phyloP scores from a whole-genome alignment of 2,888 invertebrate species.

The Andrena fulva region DNA sequence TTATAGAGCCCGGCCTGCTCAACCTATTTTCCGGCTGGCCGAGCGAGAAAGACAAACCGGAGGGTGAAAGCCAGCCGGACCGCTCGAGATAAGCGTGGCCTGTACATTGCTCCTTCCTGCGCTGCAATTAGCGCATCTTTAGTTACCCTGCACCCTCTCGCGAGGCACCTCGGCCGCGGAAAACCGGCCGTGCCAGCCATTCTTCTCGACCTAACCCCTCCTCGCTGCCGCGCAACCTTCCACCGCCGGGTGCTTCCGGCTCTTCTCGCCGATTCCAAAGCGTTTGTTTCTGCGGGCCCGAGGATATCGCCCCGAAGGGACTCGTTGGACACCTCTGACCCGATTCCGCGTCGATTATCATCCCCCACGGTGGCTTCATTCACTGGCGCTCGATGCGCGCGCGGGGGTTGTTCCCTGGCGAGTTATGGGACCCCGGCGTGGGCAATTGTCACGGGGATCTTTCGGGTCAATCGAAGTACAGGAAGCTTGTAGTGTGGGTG shows the following conservation, averaged over 20 bases:
- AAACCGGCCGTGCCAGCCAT: conserved; percentile 55
- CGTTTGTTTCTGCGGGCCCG: conserved; percentile 32
- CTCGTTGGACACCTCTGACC: conserved; percentile 43
- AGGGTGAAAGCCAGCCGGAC: conserved; percentile 55
- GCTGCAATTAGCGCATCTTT: conserved; percentile 80
- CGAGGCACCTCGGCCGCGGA: conserved; percentile 52
- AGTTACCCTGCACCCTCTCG: conserved; percentile 60
- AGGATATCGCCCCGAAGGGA: conserved; percentile 36
- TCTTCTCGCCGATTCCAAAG: conserved; percentile 8
- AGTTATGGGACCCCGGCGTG: conserved; percentile 12
- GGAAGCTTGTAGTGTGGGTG: background rate
- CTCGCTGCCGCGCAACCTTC: background rate
- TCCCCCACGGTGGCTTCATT: conserved; percentile 21
- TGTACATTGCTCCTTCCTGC: conserved; percentile 71
- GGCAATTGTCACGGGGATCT: background rate
- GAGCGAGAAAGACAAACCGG: conserved; percentile 29
- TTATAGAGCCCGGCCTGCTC: conserved; percentile 69
- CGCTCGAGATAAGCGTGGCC: conserved; percentile 75
- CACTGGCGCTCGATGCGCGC: conserved; percentile 3
- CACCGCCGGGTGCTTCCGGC: background rate
- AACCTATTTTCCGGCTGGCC: conserved; percentile 67
- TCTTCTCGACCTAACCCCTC: conserved; percentile 27
- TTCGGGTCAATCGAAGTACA: background rate
- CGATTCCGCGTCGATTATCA: conserved; percentile 45
- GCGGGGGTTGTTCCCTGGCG: background rate